These are phyloP conservation scores for Pipra filicauda DNA, from an alignment of 2,113 vertebrate species.

Conservation along the genomic window DNA sequence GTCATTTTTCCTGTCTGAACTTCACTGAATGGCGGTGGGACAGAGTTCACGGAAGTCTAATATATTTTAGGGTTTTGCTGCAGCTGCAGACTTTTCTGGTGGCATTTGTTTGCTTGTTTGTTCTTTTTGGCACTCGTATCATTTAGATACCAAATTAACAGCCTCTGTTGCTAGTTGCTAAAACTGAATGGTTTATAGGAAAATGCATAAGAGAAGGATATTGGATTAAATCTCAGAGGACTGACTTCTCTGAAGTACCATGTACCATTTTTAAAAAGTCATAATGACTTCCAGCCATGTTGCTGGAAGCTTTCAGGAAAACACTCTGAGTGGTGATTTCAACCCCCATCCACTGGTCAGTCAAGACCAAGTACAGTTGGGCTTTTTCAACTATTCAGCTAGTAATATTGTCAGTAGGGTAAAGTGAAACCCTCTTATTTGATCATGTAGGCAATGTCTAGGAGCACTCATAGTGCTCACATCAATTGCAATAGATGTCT, in stretches of 20 bases:
- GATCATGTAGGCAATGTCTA: accelerated
- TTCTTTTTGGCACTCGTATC: not conserved
- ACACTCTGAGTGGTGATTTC: not conserved
- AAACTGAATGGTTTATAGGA: not conserved
- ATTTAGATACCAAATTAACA: not conserved
- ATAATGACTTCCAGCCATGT: not conserved
- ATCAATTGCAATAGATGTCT: not conserved
- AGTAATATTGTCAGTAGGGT: not conserved
- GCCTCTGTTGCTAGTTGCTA: not conserved
- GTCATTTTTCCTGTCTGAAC: not conserved
- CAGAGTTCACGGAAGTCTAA: not conserved
- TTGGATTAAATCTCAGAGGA: not conserved
- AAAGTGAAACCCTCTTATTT: not conserved
- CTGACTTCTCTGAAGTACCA: not conserved
- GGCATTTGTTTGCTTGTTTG: not conserved
- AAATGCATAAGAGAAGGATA: not conserved
- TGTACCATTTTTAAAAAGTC: not conserved
- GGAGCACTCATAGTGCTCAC: not conserved
- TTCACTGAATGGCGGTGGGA: not conserved
- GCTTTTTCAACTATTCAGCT: not conserved
- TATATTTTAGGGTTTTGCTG: not conserved
- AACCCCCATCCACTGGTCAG: not conserved
- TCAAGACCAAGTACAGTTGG: not conserved
- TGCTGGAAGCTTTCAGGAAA: not conserved
- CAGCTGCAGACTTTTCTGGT: not conserved